phyloP scores from a whole-genome alignment of 1,140 invertebrate species.

The Diuraphis noxia region DNA sequence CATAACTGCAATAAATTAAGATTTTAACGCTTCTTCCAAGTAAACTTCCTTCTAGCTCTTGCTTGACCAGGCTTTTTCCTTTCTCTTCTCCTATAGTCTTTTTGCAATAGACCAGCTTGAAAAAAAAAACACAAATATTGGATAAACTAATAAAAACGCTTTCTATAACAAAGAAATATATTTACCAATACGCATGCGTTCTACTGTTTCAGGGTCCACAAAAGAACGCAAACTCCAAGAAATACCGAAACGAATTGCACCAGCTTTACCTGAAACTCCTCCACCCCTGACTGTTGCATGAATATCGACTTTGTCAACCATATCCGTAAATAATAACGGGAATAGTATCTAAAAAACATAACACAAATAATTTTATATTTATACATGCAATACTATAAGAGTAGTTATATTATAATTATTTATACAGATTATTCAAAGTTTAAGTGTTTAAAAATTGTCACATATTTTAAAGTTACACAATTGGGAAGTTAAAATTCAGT shows the following conservation, averaged over 20 bases:
- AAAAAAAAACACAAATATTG: conserved; percentile 49
- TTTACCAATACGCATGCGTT: conserved; percentile 84
- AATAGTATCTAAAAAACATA: conserved; percentile 72
- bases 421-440: background rate
- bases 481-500: background rate
- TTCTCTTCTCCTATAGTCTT: conserved; percentile 78
- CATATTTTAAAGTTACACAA: background rate
- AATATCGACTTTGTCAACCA: conserved; percentile 80
- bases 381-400: background rate
- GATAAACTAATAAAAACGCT: background rate
- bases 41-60: conserved; percentile 87
- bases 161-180: background rate
- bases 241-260: conserved; percentile 84
- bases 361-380: background rate
- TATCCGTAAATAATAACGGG: conserved; percentile 78
- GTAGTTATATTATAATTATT: background rate
- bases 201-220: conserved; percentile 73
- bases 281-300: conserved; percentile 74
- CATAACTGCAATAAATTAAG: background rate
- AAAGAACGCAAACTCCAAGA: conserved; percentile 79
- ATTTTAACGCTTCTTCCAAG: conserved; percentile 87
- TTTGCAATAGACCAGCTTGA: conserved; percentile 83
- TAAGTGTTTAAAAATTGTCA: background rate
- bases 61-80: conserved; percentile 93
- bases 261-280: conserved; percentile 71